Conservation (phyloP, 2,888 invertebrate species). For the Tipula unca region DNA sequence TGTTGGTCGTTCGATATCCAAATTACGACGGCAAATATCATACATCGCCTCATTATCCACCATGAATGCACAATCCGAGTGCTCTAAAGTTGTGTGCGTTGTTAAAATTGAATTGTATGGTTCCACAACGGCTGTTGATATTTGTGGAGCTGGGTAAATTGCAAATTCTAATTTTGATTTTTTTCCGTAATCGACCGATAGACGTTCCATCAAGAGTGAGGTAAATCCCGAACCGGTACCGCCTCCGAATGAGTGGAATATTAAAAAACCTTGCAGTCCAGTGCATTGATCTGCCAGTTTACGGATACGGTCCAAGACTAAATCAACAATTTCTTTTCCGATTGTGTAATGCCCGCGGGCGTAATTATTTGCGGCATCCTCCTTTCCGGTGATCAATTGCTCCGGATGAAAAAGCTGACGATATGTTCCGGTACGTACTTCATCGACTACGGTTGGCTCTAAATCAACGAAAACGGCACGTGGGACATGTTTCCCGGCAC, state of each 20-base stretch:
- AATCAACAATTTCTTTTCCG: constrained; percentile 81
- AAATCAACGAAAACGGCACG: constrained; percentile 83
- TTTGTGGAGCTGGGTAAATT: constrained; percentile 91
- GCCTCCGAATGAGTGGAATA: constrained; percentile 87
- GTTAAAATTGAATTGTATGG: constrained; percentile 91
- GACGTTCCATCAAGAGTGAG: constrained; percentile 82
- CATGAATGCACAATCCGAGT: constrained; percentile 87
- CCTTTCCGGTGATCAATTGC: constrained; percentile 85
- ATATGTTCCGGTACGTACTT: constrained; percentile 75
- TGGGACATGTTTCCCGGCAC: constrained; percentile 77
- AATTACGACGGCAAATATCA: constrained; percentile 78
- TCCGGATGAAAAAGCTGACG: constrained; percentile 83
- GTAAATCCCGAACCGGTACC: constrained; percentile 92
- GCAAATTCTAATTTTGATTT: constrained; percentile 90
- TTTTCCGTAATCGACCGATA: constrained; percentile 88
- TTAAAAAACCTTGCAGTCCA: constrained; percentile 78
- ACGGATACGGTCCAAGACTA: constrained; percentile 71
- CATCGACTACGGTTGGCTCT: constrained; percentile 88
- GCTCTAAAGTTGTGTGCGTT: constrained; percentile 81
- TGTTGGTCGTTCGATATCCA: constrained; percentile 76
- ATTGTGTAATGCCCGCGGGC: constrained; percentile 92
- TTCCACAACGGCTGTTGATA: constrained; percentile 72
- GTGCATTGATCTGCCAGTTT: constrained; percentile 82
- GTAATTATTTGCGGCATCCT: constrained; percentile 90
- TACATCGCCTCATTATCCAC: constrained; percentile 87